phyloP scores from a whole-genome alignment of 1,140 invertebrate genomes.

The Aphaenogaster rudis region DNA sequence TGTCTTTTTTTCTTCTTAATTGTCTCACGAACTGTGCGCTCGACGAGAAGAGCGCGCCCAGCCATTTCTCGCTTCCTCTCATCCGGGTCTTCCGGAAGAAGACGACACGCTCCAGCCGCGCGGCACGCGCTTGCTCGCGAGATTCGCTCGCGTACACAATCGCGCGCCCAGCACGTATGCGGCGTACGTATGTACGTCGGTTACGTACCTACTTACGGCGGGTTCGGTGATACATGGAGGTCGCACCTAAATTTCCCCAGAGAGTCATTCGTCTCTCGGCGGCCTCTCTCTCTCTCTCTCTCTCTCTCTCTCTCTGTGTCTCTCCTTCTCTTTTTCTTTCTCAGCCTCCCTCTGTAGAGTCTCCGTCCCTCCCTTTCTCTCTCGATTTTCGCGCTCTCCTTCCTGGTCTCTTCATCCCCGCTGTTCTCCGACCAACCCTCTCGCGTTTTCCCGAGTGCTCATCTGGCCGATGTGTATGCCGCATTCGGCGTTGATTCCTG shows the following conservation, averaged over 20 bases:
- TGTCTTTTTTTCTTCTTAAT: conserved; percentile 4
- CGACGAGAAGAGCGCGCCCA: not conserved
- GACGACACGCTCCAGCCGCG: not conserved
- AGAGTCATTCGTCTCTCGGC: conserved; percentile 78
- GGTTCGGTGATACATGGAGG: conserved; percentile 81
- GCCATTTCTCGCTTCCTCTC: not conserved
- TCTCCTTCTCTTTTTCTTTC: not conserved
- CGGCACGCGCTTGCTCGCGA: conserved; percentile 5
- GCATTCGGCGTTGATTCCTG: conserved; percentile 39
- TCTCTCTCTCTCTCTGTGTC: not conserved
- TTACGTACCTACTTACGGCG: conserved; percentile 79
- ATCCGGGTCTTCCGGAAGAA: not conserved
- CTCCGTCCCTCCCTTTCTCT: conserved; percentile 10
- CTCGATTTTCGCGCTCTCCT: conserved; percentile 12
- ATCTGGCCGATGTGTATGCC: conserved; percentile 43
- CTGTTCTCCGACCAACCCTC: not conserved
- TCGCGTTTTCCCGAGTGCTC: not conserved
- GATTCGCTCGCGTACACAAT: conserved; percentile 4
- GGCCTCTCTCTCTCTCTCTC: conserved; percentile 1
- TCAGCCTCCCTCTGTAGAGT: not conserved
- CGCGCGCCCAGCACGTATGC: conserved; percentile 39
- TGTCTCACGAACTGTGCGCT: not conserved
- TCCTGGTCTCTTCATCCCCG: not conserved
- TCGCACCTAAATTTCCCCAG: conserved; percentile 81
- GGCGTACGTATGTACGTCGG: conserved; percentile 73